These are phyloP conservation scores for Apocrypta bakeri DNA, from an alignment of 1,140 invertebrate genomes.

Conservation along the genomic window DNA sequence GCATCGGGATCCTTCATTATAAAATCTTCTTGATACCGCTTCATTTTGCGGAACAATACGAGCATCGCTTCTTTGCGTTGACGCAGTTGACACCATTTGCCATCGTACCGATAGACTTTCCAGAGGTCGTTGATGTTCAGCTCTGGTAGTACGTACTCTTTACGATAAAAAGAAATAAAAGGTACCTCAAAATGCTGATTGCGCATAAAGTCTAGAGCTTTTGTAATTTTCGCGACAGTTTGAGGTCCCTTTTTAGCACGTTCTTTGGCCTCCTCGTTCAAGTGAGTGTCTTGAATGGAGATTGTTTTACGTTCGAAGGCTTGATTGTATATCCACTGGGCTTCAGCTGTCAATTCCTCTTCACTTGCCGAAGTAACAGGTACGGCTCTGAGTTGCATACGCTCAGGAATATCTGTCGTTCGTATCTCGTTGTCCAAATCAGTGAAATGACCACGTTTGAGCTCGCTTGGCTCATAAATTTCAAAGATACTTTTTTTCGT, in stretches of 20 bases:
- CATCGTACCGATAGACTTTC: conserved; percentile 97
- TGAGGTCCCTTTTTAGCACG: conserved; percentile 77
- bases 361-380: conserved; percentile 89
- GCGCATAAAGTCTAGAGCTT: conserved; percentile 96
- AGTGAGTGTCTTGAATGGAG: conserved; percentile 82
- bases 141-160: conserved; percentile 97
- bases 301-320: conserved; percentile 91
- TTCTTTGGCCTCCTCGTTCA: conserved; percentile 76
- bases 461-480: conserved; percentile 97
- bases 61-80: conserved; percentile 90
- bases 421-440: conserved; percentile 95
- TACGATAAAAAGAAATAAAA: conserved; percentile 98
- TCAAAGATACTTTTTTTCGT: conserved; percentile 94
- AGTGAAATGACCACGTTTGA: conserved; percentile 96
- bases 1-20: conserved; percentile 90
- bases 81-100: conserved; percentile 96
- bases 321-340: conserved; percentile 97
- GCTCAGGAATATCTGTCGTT: conserved; percentile 91
- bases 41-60: conserved; percentile 93
- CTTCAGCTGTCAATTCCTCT: conserved; percentile 94
- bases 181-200: conserved; percentile 97
- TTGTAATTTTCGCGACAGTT: conserved; percentile 91
- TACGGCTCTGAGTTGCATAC: conserved; percentile 93
- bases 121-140: conserved; percentile 97
- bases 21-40: conserved; percentile 90